Evolutionary conservation across 2,113 vertebrate species (phyloP).

Genomic region (Acanthisitta chloris): DNA sequence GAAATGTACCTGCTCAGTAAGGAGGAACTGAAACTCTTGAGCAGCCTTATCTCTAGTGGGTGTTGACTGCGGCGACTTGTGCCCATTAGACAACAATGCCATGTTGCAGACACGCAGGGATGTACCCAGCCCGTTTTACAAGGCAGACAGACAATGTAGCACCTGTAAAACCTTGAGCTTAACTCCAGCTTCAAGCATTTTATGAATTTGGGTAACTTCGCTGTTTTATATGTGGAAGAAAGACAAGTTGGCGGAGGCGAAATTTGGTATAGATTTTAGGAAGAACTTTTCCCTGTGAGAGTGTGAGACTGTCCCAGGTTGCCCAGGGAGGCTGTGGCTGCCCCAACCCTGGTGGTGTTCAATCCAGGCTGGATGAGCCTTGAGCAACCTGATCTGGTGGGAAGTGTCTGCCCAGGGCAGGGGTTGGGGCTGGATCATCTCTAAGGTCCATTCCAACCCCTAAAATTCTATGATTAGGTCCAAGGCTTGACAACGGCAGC

Average conservation of each 20-base stretch:
- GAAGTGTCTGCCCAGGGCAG: no score
- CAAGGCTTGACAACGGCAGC: not conserved
- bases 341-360: no score
- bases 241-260: no score
- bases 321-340: no score
- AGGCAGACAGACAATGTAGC: accelerated
- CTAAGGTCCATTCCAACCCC: no score
- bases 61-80: not conserved
- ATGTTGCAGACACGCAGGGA: not conserved
- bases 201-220: not conserved
- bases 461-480: not conserved
- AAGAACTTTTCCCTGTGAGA: no score
- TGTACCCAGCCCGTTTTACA: not conserved
- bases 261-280: no score
- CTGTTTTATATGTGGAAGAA: not conserved
- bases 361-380: no score
- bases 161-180: not conserved
- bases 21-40: not conserved
- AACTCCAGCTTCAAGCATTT: not conserved
- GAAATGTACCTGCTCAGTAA: not conserved
- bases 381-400: no score
- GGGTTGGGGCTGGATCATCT: no score
- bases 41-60: not conserved
- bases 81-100: not conserved
- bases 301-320: no score